These are phyloP conservation scores for Gallinago solitaria DNA, from an alignment of 2,797 vertebrate species.

Conservation along the genomic window DNA sequence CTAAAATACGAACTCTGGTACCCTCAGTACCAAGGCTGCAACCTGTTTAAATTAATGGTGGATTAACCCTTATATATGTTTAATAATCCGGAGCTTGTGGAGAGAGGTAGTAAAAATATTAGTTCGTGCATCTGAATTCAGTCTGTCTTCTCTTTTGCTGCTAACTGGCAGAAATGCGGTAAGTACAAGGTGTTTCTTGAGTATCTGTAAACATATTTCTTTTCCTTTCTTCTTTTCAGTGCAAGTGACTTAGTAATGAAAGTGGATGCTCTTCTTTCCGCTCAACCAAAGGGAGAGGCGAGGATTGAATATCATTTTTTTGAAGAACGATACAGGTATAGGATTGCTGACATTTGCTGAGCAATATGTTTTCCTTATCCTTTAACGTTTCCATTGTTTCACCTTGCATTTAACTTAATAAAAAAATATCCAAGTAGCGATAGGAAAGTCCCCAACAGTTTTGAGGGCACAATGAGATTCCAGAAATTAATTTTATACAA, in stretches of 20 bases:
- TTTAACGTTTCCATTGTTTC: background rate
- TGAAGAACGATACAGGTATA: conserved; percentile 91
- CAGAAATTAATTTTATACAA: background rate
- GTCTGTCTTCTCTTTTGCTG: background rate
- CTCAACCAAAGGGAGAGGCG: conserved; percentile 94
- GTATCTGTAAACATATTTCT: background rate
- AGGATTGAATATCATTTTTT: conserved; percentile 91
- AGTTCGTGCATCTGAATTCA: background rate
- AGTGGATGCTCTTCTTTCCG: conserved; percentile 93
- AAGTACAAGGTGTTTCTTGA: background rate
- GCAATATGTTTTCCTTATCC: background rate
- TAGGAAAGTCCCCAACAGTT: background rate
- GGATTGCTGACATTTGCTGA: background rate
- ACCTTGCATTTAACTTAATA: background rate
- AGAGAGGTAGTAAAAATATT: background rate
- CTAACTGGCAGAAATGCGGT: background rate
- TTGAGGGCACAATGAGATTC: background rate
- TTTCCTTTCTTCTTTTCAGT: conserved; percentile 68
- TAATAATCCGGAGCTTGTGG: background rate
- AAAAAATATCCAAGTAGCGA: background rate
- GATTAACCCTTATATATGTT: background rate
- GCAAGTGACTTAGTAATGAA: conserved; percentile 98
- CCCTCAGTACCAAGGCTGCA: background rate
- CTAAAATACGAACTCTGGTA: background rate
- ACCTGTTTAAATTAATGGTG: background rate